Evolutionary conservation across 2,888 invertebrate species (phyloP).

Genomic region (Nomada hirtipes): DNA sequence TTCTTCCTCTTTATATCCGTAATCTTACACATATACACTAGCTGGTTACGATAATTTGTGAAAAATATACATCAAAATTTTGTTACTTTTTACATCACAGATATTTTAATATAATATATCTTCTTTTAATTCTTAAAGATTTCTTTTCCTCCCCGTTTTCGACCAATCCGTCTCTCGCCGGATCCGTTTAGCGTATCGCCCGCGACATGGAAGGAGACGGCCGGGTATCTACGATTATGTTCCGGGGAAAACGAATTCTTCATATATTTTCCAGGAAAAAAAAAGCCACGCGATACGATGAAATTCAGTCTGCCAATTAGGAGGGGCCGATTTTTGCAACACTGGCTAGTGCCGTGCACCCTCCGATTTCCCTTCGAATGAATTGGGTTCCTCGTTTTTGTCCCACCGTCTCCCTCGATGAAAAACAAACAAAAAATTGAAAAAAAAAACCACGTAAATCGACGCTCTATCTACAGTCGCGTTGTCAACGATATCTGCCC

Average conservation of each 20-base stretch:
- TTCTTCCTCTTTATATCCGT: constrained; percentile 71
- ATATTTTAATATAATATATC: constrained; percentile 84
- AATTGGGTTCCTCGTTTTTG: constrained; percentile 13
- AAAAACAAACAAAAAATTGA: constrained; percentile 14
- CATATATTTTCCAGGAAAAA: background rate
- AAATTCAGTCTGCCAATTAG: background rate
- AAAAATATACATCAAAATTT: constrained; percentile 85
- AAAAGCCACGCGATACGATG: background rate
- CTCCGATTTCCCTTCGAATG: constrained; percentile 8
- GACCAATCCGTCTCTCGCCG: constrained; percentile 76
- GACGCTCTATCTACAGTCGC: constrained; percentile 60
- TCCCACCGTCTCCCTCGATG: constrained; percentile 63
- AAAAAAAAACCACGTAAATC: constrained; percentile 57
- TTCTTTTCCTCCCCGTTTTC: constrained; percentile 72
- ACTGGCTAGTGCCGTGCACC: background rate
- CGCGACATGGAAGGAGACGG: constrained; percentile 74
- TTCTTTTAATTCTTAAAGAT: constrained; percentile 82
- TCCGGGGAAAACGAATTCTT: constrained; percentile 1
- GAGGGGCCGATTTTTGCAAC: constrained; percentile 1
- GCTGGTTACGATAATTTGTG: constrained; percentile 84
- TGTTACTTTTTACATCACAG: constrained; percentile 85
- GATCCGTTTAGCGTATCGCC: constrained; percentile 75
- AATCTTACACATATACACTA: constrained; percentile 84
- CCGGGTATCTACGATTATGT: constrained; percentile 34
- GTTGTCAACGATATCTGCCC: constrained; percentile 66